Percentiles rank a stretch among this genome's conserved stretches.
phyloP scores from a whole-genome alignment of 37 sponge, comb jelly and placozoan genomes.

The Spongilla lacustris region DNA sequence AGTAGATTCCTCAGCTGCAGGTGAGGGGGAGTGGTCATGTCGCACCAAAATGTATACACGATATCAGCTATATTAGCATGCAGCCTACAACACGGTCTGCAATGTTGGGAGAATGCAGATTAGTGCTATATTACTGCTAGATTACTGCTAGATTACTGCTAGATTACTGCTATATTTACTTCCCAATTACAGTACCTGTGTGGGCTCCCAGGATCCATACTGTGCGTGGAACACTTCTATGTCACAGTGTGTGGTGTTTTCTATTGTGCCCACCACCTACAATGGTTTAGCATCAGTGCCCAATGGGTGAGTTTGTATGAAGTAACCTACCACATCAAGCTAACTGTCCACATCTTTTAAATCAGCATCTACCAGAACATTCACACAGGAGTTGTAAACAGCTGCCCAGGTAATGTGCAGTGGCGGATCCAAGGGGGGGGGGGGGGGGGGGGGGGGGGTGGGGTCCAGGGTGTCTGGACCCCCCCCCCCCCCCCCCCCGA shows the following conservation, averaged over 20 bases:
- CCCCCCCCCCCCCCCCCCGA: too few species aligned
- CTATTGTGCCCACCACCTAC: neutral
- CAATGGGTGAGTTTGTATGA: neutral
- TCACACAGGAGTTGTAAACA: neutral
- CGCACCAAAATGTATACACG: too few species aligned
- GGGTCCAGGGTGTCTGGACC: too few species aligned
- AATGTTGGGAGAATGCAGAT: too few species aligned
- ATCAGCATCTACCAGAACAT: neutral
- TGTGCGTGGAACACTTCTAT: constrained; percentile 37
- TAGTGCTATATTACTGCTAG: too few species aligned
- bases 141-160: too few species aligned
- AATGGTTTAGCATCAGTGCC: neutral
- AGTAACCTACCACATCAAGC: neutral
- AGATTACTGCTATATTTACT: too few species aligned
- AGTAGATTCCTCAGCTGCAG: neutral
- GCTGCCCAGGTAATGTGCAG: neutral
- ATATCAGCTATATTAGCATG: too few species aligned
- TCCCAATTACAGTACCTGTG: constrained; percentile 17
- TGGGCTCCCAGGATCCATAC: constrained; percentile 44
- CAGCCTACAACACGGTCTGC: too few species aligned
- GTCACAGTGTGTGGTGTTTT: neutral
- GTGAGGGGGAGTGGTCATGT: neutral
- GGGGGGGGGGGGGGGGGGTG: too few species aligned
- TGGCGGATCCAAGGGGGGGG: too few species aligned
- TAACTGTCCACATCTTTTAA: neutral